A percentile compares a stretch with the other conserved stretches of the same genome.
These are phyloP conservation scores for Crepidodera aurea DNA, from an alignment of 2,888 invertebrate species.

Conservation along the genomic window DNA sequence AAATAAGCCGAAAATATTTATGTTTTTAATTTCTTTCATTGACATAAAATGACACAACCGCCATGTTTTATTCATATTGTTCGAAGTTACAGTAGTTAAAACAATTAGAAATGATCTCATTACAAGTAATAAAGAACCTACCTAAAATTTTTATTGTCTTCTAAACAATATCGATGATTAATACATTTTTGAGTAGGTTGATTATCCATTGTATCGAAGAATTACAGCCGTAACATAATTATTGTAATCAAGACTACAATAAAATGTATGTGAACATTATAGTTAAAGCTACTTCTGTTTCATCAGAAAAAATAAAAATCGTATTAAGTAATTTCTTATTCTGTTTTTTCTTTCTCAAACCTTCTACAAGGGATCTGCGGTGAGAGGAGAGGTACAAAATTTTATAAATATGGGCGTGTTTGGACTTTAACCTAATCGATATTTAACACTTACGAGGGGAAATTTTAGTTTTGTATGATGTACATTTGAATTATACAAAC, in stretches of 20 bases:
- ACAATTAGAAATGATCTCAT: slow-evolving; percentile 24
- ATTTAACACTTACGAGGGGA: too few species aligned
- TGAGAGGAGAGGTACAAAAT: too few species aligned
- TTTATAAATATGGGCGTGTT: too few species aligned
- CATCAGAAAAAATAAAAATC: slow-evolving; percentile 3
- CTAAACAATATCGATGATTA: slow-evolving; percentile 16
- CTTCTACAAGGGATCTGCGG: too few species aligned
- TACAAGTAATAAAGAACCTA: slow-evolving; percentile 20
- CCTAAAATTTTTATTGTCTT: slow-evolving; percentile 14
- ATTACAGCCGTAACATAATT: neutral
- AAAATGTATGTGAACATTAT: slow-evolving; percentile 6
- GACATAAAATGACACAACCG: too few species aligned
- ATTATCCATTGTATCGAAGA: slow-evolving; percentile 6
- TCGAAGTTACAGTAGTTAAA: neutral
- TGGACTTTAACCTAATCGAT: too few species aligned
- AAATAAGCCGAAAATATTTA: too few species aligned
- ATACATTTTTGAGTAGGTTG: slow-evolving; percentile 18
- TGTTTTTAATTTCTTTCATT: too few species aligned
- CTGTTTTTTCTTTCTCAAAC: too few species aligned
- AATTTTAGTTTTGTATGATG: too few species aligned
- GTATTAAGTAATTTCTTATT: neutral
- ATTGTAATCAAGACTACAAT: neutral
- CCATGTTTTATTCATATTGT: slow-evolving; percentile 7
- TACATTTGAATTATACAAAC: too few species aligned
- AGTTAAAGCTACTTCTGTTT: slow-evolving; percentile 5